Evolutionary conservation across 1,140 invertebrate species (phyloP), one percentile per base, ranked within the genome.

Genomic region (Heliothis subflexa): DNA sequence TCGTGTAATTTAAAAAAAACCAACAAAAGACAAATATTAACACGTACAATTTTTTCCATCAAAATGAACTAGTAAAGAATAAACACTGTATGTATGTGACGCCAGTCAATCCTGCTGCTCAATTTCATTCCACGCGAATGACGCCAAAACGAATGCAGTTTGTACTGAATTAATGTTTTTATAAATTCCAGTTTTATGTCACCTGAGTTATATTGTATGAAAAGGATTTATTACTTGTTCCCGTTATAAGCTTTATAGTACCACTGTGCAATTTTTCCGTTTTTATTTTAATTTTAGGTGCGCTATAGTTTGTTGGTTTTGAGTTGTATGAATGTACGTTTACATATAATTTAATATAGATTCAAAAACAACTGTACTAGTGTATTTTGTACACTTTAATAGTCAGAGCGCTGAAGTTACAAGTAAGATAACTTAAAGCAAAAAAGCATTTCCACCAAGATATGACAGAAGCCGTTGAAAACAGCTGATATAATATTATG

Each of bases 91-190:
- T 59, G 54, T 57, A 25, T 59, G 54, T 59, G 71, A 61, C 55
- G 72, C 55, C 33, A 74, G 55, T 74, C 72, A 49, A 74, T 74
- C 55, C 62, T 21, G 47, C 57, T 61, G 45, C 55, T 74, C 72
- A 74, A 61, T 74, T 74, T 28, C 12, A 74, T 61, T 74, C 40
- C 55, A 74, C 54, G 16, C 45, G 33, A 74, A 14, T 50, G 45
- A 61, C 18, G 16, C 18, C 55, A 45, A 73, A 21, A 16, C 33
- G 72, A 61, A 59, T 61, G 40, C 72, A 59, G 62, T 66, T 66
- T 61, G 45, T 61, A 74, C 57, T 9, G 55, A 61, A 66, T 66
- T 66, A 62, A 74, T 74, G 55, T 18, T 74, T 47, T 74, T 74
- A 47, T 72, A 54, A 72, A 72, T 57, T 55, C 70, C 49, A 28